Evolutionary conservation across 2,888 invertebrate species (phyloP), one percentile per base, ranked within the genome.

Genomic region (Therioaphis trifolii): DNA sequence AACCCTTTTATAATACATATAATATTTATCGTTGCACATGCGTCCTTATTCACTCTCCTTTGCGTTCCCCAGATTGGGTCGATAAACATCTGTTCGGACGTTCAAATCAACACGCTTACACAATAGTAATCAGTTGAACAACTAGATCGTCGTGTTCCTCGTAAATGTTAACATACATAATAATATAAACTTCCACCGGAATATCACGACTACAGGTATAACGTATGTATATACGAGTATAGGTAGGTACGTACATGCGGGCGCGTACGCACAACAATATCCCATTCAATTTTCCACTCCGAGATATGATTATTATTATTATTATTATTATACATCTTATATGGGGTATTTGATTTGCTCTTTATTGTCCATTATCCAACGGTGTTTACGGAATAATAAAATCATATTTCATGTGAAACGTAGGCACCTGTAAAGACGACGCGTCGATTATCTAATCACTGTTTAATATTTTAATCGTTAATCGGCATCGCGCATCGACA

Each of bases 81-180:
- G 82, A 82, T 82, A 82, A 82, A 82, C 82, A 82, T 74, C 74
- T 74, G 82, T 74, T 82, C 82, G 72, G 82, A 82, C 82, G 49
- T 82, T 74, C 63, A 74, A 82, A 82, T 82, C 82, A 74, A 82
- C 82, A 61, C 80, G 82, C 55, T 71, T 21, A 55, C 35, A 24
- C 52, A 63, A 72, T 63, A 35, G 49, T 74, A 74, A 74, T 74
- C 74, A 40, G 63, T 74, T 40, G 82, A 72, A 82, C 72, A 66
- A 74, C 72, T 68, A 43, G 69, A 71, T 21, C 58, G 69, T 66
- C 82, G 82, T 82, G 80, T 80, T 46, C 29, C 27, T 61, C 69
- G 18, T 72, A 78, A 78, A 55, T 35, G 7, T 75, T 75, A 58
- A 58, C 55, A 74, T 21, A 74, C 24, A 71, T 46, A 49, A 71